Percentiles rank a stretch among this genome's conserved stretches.
Conservation (phyloP, 2,797 vertebrate species). For the Coregonus suidteri region DNA sequence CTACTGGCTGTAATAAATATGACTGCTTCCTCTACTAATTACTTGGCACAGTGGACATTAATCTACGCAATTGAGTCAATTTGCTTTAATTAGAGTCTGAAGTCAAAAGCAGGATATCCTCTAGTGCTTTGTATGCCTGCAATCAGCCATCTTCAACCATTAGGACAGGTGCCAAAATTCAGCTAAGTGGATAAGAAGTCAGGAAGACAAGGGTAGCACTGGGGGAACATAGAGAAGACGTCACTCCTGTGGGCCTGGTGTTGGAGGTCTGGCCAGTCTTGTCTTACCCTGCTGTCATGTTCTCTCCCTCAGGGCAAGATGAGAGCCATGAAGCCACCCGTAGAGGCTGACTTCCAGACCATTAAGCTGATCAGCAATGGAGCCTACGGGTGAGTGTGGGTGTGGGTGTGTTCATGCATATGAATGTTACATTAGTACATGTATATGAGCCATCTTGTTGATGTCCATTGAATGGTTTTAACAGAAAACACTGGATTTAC, state of each 20-base stretch:
- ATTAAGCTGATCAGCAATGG: constrained; percentile 96
- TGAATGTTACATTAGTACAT: too few relatives aligned
- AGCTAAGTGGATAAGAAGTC: constrained; percentile 17
- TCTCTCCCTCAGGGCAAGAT: constrained; percentile 78
- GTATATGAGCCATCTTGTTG: too few relatives aligned
- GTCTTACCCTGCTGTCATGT: constrained; percentile 14
- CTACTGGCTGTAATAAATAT: constrained; percentile 17
- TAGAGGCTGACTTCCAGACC: constrained; percentile 91
- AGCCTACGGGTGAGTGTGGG: constrained; percentile 84
- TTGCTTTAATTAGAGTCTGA: constrained; percentile 37
- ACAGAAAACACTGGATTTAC: too few relatives aligned
- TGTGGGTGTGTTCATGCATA: too few relatives aligned
- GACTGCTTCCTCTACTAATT: constrained; percentile 49
- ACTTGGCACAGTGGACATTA: constrained; percentile 39
- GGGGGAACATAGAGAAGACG: neutral
- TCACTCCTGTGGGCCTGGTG: neutral
- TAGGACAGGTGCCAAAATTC: constrained; percentile 25
- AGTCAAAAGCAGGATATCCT: constrained; percentile 25
- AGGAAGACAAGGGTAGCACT: neutral
- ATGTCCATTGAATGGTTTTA: too few relatives aligned
- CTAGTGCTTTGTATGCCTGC: constrained; percentile 3
- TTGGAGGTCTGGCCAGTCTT: neutral
- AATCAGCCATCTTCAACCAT: constrained; percentile 23
- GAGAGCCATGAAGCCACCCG: constrained; percentile 85
- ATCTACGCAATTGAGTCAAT: constrained; percentile 48